Conservation (phyloP, 2,797 vertebrate genomes). For the Rousettus madagascariensis region DNA sequence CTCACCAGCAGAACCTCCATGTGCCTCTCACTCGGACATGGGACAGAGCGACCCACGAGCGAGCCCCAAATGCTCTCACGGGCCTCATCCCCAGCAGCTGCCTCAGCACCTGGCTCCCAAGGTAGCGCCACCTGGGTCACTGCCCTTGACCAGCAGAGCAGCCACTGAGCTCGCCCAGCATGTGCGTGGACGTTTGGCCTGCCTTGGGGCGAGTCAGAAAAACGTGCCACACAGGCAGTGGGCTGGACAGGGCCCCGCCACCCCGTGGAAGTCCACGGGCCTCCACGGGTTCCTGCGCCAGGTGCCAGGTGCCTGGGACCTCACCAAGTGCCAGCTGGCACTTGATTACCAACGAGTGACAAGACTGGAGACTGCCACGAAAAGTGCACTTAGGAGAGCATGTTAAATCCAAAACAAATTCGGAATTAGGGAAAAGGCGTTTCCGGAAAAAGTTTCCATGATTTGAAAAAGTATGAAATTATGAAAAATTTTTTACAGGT, state of each 20-base stretch:
- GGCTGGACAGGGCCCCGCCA: neutral
- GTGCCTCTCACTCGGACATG: neutral
- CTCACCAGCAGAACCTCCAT: neutral
- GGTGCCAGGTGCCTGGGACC: neutral
- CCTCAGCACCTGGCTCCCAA: fast-evolving
- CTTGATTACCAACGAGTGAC: neutral
- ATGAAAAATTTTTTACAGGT: neutral
- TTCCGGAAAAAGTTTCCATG: neutral
- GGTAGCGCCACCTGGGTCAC: too few species aligned
- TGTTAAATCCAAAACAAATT: neutral
- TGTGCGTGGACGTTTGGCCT: neutral
- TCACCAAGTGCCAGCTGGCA: fast-evolving
- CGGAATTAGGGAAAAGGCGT: neutral
- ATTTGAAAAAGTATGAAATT: neutral
- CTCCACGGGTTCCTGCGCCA: neutral
- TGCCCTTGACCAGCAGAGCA: fast-evolving
- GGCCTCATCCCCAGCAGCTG: neutral
- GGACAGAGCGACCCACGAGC: fast-evolving
- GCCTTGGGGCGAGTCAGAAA: neutral
- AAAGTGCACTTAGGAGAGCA: neutral
- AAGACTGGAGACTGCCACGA: neutral
- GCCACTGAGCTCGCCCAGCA: neutral
- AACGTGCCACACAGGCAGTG: fast-evolving
- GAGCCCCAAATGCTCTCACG: neutral
- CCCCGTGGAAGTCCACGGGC: neutral